Percentiles rank a stretch among this genome's conserved stretches.
These are phyloP conservation scores for Fabriciana adippe DNA, from an alignment of 2,888 invertebrate genomes.

Conservation along the genomic window DNA sequence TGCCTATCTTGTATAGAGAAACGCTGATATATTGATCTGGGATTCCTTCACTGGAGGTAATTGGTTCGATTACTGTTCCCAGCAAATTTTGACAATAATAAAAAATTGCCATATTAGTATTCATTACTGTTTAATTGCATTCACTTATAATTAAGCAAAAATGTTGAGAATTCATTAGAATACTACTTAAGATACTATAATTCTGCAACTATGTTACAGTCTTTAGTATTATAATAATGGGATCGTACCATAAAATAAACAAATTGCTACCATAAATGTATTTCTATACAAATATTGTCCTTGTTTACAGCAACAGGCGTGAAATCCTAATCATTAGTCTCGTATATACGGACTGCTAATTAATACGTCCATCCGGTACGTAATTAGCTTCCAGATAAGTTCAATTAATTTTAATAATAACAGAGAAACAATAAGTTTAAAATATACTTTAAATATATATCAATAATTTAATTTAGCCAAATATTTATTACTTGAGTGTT, in stretches of 20 bases:
- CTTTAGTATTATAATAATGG: background rate
- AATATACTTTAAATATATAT: background rate
- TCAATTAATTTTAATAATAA: conserved; percentile 33
- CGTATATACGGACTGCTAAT: conserved; percentile 26
- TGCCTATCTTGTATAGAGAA: background rate
- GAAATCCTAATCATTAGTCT: conserved; percentile 38
- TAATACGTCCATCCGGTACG: conserved; percentile 34
- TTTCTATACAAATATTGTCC: conserved; percentile 35
- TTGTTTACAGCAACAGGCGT: conserved; percentile 39
- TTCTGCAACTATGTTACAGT: background rate
- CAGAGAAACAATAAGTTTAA: background rate
- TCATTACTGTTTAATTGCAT: too few species aligned
- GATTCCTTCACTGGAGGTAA: too few species aligned
- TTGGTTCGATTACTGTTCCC: too few species aligned
- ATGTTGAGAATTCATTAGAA: background rate
- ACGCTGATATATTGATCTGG: too few species aligned
- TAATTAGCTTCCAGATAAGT: conserved; percentile 37
- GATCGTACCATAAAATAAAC: background rate
- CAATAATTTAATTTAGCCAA: too few species aligned
- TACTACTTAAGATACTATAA: background rate
- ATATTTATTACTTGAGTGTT: too few species aligned
- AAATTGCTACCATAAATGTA: conserved; percentile 3
- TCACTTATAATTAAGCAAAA: too few species aligned
- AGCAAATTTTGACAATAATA: too few species aligned
- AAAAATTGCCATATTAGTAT: too few species aligned